phyloP scores from a whole-genome alignment of 1,140 invertebrate genomes.

The Drosophila dunni region DNA sequence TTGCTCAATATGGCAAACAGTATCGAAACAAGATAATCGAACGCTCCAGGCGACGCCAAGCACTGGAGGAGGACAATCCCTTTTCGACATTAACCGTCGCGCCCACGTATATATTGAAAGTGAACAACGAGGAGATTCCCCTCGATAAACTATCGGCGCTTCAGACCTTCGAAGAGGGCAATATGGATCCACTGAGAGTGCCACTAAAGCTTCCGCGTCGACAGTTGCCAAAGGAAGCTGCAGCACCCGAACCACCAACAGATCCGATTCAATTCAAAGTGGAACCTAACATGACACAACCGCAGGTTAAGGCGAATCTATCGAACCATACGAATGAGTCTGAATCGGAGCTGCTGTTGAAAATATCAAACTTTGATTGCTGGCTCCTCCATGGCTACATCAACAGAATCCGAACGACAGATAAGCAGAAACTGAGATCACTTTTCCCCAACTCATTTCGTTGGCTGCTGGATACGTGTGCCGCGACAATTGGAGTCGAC shows the following conservation, averaged over 20 bases:
- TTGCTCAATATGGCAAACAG: constrained; percentile 27
- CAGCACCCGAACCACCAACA: too few species aligned
- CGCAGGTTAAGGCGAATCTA: background rate
- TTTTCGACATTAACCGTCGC: constrained; percentile 32
- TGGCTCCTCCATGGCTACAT: constrained; percentile 74
- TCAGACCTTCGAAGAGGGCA: constrained; percentile 55
- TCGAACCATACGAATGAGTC: background rate
- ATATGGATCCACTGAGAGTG: constrained; percentile 56
- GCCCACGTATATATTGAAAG: constrained; percentile 38
- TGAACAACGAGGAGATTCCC: constrained; percentile 34
- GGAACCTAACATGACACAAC: background rate
- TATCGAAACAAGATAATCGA: constrained; percentile 41
- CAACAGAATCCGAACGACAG: constrained; percentile 21
- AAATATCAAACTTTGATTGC: constrained; percentile 77
- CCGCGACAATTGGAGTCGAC: constrained; percentile 84
- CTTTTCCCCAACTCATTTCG: constrained; percentile 85
- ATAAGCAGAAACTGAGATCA: constrained; percentile 73
- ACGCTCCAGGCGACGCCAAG: background rate
- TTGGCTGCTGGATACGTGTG: constrained; percentile 86
- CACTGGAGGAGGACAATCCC: constrained; percentile 45
- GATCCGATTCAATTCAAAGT: background rate
- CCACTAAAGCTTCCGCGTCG: constrained; percentile 55
- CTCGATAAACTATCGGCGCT: constrained; percentile 48
- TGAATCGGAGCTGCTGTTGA: constrained; percentile 26
- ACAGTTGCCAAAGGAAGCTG: constrained; percentile 9